These are phyloP conservation scores for Cisticola juncidis DNA, from an alignment of 2,113 vertebrate genomes.

Conservation along the genomic window DNA sequence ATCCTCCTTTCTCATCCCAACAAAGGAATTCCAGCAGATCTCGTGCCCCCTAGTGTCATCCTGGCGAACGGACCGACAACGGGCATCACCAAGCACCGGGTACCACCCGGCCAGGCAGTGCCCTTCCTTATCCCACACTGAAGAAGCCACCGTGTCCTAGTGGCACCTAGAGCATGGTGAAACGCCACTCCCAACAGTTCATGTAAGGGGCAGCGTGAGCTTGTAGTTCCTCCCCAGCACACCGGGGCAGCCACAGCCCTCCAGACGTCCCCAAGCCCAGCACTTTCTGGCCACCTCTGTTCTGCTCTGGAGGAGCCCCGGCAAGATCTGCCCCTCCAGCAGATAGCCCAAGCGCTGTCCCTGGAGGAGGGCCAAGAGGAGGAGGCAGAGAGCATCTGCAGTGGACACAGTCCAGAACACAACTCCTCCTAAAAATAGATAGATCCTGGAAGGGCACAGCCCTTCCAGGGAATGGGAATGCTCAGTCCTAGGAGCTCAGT, in stretches of 20 bases:
- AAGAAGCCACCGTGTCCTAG: background rate
- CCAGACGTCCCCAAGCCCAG: fast-evolving
- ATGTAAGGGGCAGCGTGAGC: fast-evolving
- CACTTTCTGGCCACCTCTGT: background rate
- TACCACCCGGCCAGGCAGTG: background rate
- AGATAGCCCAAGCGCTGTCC: background rate
- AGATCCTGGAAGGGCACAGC: background rate
- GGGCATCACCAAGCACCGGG: background rate
- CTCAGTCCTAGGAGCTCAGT: background rate
- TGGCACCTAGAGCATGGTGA: fast-evolving
- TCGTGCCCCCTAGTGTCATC: slow-evolving; percentile 62
- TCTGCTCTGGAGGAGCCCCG: fast-evolving
- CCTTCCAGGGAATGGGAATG: background rate
- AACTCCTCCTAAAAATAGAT: slow-evolving; percentile 58
- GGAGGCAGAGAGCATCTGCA: slow-evolving; percentile 44
- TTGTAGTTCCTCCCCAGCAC: background rate
- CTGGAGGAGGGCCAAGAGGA: slow-evolving; percentile 25
- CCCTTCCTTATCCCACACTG: background rate
- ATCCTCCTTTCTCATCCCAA: background rate
- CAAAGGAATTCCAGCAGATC: slow-evolving; percentile 52
- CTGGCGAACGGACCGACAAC: background rate
- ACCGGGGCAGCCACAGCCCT: fast-evolving
- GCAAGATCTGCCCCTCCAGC: background rate
- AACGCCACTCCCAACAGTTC: background rate
- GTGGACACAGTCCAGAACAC: slow-evolving; percentile 55